phyloP scores from a whole-genome alignment of 2,888 invertebrate genomes.

The Nezara viridula region DNA sequence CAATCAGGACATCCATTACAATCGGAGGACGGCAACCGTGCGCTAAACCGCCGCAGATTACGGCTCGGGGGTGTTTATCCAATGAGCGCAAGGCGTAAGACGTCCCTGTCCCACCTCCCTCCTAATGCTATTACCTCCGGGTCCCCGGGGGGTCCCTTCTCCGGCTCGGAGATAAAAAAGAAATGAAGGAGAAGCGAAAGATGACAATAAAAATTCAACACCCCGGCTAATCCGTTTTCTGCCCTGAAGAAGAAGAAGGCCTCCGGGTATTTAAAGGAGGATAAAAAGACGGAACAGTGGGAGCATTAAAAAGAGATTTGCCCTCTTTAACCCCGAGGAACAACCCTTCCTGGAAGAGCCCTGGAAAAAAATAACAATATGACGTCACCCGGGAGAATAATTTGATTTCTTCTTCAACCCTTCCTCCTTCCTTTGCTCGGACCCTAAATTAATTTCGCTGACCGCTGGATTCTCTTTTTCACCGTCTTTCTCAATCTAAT shows the following conservation, averaged over 20 bases:
- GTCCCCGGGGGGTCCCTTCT: neutral
- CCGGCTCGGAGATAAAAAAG: conserved; percentile 21
- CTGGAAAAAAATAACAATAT: conserved; percentile 44
- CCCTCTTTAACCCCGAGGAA: conserved; percentile 51
- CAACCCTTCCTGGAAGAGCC: conserved; percentile 51
- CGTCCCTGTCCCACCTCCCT: conserved; percentile 5
- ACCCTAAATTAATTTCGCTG: conserved; percentile 52
- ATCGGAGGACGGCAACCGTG: conserved; percentile 22
- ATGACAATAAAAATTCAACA: conserved; percentile 66
- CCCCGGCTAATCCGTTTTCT: conserved; percentile 66
- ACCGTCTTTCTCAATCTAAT: conserved; percentile 6
- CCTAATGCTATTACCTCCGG: conserved; percentile 23
- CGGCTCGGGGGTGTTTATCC: conserved; percentile 51
- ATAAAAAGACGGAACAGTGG: conserved; percentile 58
- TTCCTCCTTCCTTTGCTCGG: conserved; percentile 34
- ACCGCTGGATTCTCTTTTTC: conserved; percentile 48
- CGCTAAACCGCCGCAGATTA: conserved; percentile 46
- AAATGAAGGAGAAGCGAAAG: conserved; percentile 62
- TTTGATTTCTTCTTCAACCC: conserved; percentile 53
- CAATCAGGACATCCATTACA: conserved; percentile 31
- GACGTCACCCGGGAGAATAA: conserved; percentile 53
- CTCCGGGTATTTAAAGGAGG: conserved; percentile 61
- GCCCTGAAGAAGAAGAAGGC: neutral
- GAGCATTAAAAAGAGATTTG: conserved; percentile 66
- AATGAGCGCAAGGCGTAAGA: conserved; percentile 54